Conservation (phyloP, 2,113 vertebrate species). For the Corythornis madagascariensis region DNA sequence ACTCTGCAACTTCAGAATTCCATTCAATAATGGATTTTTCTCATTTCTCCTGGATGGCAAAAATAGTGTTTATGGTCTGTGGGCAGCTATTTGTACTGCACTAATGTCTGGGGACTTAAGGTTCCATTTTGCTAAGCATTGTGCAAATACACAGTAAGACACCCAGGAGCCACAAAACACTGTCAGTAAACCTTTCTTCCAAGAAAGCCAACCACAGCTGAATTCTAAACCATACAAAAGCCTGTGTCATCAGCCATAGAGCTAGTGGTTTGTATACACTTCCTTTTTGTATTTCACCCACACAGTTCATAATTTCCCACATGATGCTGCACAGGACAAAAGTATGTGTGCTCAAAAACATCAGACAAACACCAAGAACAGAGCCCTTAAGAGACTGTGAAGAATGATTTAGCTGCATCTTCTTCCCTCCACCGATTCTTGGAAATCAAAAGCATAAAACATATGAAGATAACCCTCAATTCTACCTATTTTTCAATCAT, state of each 20-base stretch:
- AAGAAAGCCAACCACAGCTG: constrained; percentile 44
- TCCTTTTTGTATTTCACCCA: constrained; percentile 7
- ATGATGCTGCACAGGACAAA: background rate
- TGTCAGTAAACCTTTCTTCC: constrained; percentile 7
- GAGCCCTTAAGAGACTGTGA: background rate
- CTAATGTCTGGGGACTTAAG: background rate
- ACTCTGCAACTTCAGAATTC: background rate
- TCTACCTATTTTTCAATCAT: background rate
- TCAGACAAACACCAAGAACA: background rate
- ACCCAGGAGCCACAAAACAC: background rate
- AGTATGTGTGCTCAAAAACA: background rate
- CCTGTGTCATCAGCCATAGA: background rate
- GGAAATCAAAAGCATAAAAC: background rate
- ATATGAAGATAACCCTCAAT: background rate
- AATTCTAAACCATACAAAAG: background rate
- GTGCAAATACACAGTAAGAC: background rate
- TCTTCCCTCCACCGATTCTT: background rate
- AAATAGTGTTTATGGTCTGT: background rate
- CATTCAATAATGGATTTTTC: background rate
- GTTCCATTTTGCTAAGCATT: background rate
- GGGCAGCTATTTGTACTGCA: background rate
- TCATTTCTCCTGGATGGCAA: background rate
- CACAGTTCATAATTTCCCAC: background rate
- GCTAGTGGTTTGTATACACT: background rate
- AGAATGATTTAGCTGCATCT: background rate